Evolutionary conservation across 1,140 invertebrate species (phyloP).

Genomic region (Drosophila bipectinata): DNA sequence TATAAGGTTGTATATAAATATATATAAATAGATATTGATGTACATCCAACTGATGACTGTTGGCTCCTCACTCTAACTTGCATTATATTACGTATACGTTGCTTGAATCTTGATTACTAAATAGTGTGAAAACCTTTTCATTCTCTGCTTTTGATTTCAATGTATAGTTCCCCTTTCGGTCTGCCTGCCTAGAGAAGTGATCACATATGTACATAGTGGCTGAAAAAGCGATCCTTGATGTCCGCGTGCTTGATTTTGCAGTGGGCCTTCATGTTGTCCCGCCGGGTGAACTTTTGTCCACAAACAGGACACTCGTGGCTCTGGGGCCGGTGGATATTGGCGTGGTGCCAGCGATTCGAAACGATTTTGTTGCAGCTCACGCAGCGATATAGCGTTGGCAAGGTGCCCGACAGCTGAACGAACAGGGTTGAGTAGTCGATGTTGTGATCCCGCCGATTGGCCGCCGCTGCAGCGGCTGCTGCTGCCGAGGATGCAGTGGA

Average conservation of each 20-base stretch:
- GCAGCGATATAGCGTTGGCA: constrained; percentile 82
- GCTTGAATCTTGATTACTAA: constrained; percentile 40
- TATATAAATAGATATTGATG: constrained; percentile 41
- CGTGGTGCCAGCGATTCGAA: constrained; percentile 89
- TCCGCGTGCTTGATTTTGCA: constrained; percentile 88
- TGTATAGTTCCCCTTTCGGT: constrained; percentile 14
- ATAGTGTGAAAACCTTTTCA: constrained; percentile 35
- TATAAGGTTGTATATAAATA: constrained; percentile 16
- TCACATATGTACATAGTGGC: constrained; percentile 84
- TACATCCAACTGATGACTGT: constrained; percentile 34
- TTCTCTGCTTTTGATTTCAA: constrained; percentile 22
- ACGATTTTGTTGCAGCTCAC: constrained; percentile 88
- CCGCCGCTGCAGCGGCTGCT: constrained; percentile 66
- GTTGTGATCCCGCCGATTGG: constrained; percentile 82
- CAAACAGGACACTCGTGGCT: constrained; percentile 89
- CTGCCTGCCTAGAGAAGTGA: constrained; percentile 84
- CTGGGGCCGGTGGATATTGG: constrained; percentile 89
- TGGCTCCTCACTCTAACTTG: constrained; percentile 38
- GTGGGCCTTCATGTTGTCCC: constrained; percentile 89
- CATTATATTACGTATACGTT: constrained; percentile 45
- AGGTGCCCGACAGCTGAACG: constrained; percentile 79
- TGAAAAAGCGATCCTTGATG: constrained; percentile 84
- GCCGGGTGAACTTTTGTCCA: constrained; percentile 88
- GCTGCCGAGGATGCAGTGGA: constrained; percentile 35
- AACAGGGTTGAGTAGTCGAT: constrained; percentile 83